Evolutionary conservation across 2,113 vertebrate genomes (phyloP).

Genomic region (Neodontobutis hainanensis): DNA sequence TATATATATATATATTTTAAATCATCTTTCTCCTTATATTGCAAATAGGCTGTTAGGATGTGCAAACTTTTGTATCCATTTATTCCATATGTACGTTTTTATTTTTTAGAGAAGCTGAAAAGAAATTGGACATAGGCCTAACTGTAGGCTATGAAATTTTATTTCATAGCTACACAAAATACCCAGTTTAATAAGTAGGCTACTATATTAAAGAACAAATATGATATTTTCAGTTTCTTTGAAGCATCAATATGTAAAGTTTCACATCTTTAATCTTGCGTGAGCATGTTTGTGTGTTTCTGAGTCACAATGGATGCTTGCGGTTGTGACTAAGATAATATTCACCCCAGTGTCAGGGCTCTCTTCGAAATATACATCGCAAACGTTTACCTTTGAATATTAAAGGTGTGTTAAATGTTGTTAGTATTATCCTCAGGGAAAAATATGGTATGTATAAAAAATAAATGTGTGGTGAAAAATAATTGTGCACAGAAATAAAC

Average conservation of each 20-base stretch:
- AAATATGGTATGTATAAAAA: neutral
- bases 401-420: neutral
- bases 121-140: too few species aligned
- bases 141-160: too few species aligned
- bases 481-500: neutral
- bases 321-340: conserved; percentile 54
- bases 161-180: neutral
- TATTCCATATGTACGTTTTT: too few species aligned
- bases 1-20: too few species aligned
- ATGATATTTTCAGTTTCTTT: conserved; percentile 68
- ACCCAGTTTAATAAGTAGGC: conserved; percentile 14
- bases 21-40: too few species aligned
- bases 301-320: conserved; percentile 58
- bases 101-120: too few species aligned
- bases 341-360: conserved; percentile 43
- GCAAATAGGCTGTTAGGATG: too few species aligned
- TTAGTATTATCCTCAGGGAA: too few species aligned
- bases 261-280: conserved; percentile 67
- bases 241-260: conserved; percentile 62
- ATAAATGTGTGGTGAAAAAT: neutral
- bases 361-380: conserved; percentile 47
- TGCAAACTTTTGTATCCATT: too few species aligned
- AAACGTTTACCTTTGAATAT: conserved; percentile 24
- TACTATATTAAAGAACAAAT: conserved; percentile 18
- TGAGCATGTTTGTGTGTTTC: conserved; percentile 54